Base-by-base conservation (phyloP, 2,888 invertebrate species). In the Pherbina coryleti region DNA sequence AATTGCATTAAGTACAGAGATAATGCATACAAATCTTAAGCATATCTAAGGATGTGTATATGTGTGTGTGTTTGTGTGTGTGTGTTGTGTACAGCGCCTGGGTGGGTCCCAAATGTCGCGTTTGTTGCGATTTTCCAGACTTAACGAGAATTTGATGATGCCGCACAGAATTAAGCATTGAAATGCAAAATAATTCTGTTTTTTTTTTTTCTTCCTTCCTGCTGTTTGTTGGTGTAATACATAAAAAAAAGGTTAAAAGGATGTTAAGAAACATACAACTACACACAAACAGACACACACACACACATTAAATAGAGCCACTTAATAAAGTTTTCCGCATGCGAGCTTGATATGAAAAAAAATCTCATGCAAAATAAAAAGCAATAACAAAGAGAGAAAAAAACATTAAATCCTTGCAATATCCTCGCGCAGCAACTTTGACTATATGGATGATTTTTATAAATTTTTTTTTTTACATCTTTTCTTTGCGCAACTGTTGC, bases 101-200 rank as follows among this genome's bases (percentile, higher is more conserved):
- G 55, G 34, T 17, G 22, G 53, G 25, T 75, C 75, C 67, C 75
- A n/a, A 14, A 31, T 67, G 31, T 51, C 74, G 79, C 78, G 70
- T 81, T 82, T 78, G 80, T 81, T 80, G 75, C 71, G 78, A 81
- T 80, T 84, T 82, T 79, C 78, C 69, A 79, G 74, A 81, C 82
- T 83, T 85, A 86, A 86, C 85, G 86, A 86, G 84, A 82, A 82
- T 85, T 84, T 85, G 84, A 85, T 85, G 86, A 85, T 82, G 84
- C 84, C 83, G 82, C 83, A 81, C 83, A 81, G 83, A 83, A 82
- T 83, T 83, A 82, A 83, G 79, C 76, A 81, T 79, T 79, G 81
- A 81, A 79, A 78, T 82, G 66, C 70, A 79, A 67, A 62, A n/a
- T n/a, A n/a, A n/a, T n/a, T n/a, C n/a, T n/a, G 19, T 31, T 34